A percentile compares a stretch with the other conserved stretches of the same genome.
Evolutionary conservation across 2,113 vertebrate genomes (phyloP).

Genomic region (Tylochromis polylepis): DNA sequence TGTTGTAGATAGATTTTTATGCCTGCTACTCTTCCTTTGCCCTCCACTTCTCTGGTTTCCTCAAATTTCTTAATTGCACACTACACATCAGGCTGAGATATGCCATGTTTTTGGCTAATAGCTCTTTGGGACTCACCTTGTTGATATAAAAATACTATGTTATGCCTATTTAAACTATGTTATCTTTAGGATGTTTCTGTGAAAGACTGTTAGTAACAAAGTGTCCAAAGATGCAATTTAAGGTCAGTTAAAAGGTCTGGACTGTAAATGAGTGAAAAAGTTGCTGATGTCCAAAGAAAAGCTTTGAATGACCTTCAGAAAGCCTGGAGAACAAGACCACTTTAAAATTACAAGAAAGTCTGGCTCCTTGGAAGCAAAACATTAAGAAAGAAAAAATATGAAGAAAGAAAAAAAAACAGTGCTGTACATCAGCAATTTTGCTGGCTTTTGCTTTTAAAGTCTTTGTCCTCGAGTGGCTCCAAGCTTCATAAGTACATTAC

Average conservation of each 20-base stretch:
- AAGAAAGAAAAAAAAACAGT: neutral
- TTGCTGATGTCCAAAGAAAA: neutral
- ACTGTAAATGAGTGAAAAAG: neutral
- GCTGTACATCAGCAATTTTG: neutral
- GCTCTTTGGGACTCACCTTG: neutral
- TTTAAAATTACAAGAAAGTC: neutral
- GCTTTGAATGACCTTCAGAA: neutral
- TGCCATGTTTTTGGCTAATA: neutral
- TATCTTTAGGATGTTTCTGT: neutral
- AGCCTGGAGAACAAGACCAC: neutral
- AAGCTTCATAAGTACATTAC: neutral
- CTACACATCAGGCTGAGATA: neutral
- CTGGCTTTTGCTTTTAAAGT: neutral
- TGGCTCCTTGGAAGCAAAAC: neutral
- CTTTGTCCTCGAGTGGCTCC: neutral
- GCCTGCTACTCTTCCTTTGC: neutral
- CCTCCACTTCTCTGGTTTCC: neutral
- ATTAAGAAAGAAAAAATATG: neutral
- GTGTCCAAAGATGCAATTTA: neutral
- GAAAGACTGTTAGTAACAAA: neutral
- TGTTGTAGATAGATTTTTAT: neutral
- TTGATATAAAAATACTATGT: neutral
- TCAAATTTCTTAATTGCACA: neutral
- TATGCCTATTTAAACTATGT: neutral
- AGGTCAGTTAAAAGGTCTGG: neutral